Evolutionary conservation across 1,140 invertebrate species (phyloP).

Genomic region (Atta colombica): DNA sequence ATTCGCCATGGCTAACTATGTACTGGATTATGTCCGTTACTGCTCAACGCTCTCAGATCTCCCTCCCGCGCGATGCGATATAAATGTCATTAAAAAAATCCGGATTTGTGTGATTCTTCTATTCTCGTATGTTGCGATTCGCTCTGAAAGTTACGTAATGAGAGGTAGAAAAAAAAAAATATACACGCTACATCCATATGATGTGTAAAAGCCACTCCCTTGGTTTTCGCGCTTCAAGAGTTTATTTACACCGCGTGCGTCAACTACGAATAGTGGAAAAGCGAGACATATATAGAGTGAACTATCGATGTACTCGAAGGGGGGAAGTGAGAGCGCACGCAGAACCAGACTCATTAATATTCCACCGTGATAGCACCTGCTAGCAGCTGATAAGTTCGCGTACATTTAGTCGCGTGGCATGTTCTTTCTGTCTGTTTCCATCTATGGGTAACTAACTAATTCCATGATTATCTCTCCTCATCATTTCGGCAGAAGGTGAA

Average conservation of each 20-base stretch:
- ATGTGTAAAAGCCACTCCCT: constrained; percentile 1
- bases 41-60: background rate
- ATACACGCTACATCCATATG: background rate
- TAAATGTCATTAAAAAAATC: constrained; percentile 26
- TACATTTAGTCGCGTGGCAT: constrained; percentile 35
- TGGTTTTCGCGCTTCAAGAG: background rate
- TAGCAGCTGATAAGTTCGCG: constrained; percentile 72
- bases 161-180: background rate
- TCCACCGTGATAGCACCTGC: constrained; percentile 70
- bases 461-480: constrained; percentile 10
- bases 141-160: constrained; percentile 37
- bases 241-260: constrained; percentile 13
- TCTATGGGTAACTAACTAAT: constrained; percentile 42
- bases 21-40: constrained; percentile 38
- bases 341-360: constrained; percentile 72
- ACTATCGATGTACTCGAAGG: constrained; percentile 62
- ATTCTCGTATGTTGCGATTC: background rate
- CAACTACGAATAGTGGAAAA: constrained; percentile 26
- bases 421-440: constrained; percentile 33
- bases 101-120: background rate
- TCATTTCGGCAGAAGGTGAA: background rate
- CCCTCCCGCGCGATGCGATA: background rate
- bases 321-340: constrained; percentile 45
- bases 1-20: constrained; percentile 31
- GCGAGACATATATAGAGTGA: constrained; percentile 46